phyloP scores from a whole-genome alignment of 2,888 invertebrate species.

The Nemoura dubitans region DNA sequence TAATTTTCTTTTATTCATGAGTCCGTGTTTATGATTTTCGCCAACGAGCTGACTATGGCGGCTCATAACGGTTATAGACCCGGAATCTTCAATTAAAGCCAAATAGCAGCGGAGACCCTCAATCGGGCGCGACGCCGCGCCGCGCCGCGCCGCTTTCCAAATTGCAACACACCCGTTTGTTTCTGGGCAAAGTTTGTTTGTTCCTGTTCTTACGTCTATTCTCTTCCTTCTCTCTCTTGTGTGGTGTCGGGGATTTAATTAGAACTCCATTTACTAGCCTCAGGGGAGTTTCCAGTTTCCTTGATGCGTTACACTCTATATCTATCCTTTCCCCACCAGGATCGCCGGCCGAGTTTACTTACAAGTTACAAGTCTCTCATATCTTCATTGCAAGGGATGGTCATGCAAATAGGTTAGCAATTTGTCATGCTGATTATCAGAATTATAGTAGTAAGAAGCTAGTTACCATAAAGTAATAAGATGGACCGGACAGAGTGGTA shows the following conservation, averaged over 20 bases:
- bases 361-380: neutral
- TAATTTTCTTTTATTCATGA: neutral
- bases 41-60: neutral
- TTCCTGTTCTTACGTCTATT: slow-evolving; percentile 14
- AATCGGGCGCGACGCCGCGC: neutral
- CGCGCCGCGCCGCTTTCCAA: neutral
- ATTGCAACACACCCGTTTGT: slow-evolving; percentile 12
- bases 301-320: slow-evolving; percentile 39
- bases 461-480: slow-evolving; percentile 39
- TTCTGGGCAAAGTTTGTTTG: slow-evolving; percentile 12
- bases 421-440: slow-evolving; percentile 39
- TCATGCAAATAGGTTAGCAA: slow-evolving; percentile 38
- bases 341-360: slow-evolving; percentile 5
- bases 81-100: slow-evolving; percentile 7
- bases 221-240: slow-evolving; percentile 34
- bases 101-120: neutral
- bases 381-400: slow-evolving; percentile 17
- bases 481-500: slow-evolving; percentile 26
- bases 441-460: slow-evolving; percentile 38
- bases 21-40: neutral
- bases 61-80: neutral
- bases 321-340: slow-evolving; percentile 39
- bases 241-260: slow-evolving; percentile 47
- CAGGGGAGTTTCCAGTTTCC: slow-evolving; percentile 44
- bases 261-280: slow-evolving; percentile 47